These are phyloP conservation scores for Pseudoips prasinana DNA, from an alignment of 2,888 invertebrate species.

Conservation along the genomic window DNA sequence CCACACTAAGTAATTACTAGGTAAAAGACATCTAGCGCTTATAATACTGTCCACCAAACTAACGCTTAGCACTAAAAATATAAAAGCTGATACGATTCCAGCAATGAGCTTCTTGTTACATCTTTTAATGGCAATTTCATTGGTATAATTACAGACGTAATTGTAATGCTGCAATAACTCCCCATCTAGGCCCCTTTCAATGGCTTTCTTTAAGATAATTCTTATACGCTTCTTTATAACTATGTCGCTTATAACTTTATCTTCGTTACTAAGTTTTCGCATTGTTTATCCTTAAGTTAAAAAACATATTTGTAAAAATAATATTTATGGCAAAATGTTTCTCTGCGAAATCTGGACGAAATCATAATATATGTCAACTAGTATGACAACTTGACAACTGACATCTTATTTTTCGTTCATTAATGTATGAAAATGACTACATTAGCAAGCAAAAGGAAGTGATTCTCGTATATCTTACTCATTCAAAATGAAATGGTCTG, in stretches of 20 bases:
- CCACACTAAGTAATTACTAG: constrained; percentile 93
- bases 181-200: constrained; percentile 48
- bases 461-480: too few relatives aligned
- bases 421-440: too few relatives aligned
- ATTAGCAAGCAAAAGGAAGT: too few relatives aligned
- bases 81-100: constrained; percentile 37
- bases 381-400: too few relatives aligned
- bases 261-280: constrained; percentile 18
- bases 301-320: constrained; percentile 15
- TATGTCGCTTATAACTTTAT: constrained; percentile 16
- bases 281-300: constrained; percentile 19
- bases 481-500: too few relatives aligned
- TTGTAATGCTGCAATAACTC: constrained; percentile 46
- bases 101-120: constrained; percentile 43
- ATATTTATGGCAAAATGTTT: too few relatives aligned
- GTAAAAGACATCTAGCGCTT: constrained; percentile 88
- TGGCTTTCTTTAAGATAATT: constrained; percentile 50
- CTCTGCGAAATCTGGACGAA: too few relatives aligned
- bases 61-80: constrained; percentile 45
- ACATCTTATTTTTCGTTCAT: too few relatives aligned
- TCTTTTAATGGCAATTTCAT: constrained; percentile 35
- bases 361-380: too few relatives aligned
- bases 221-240: constrained; percentile 32
- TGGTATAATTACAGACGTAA: constrained; percentile 46
- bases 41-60: constrained; percentile 58